Conservation (phyloP, 2,888 invertebrate genomes). For the Fissipunctia ypsillon region DNA sequence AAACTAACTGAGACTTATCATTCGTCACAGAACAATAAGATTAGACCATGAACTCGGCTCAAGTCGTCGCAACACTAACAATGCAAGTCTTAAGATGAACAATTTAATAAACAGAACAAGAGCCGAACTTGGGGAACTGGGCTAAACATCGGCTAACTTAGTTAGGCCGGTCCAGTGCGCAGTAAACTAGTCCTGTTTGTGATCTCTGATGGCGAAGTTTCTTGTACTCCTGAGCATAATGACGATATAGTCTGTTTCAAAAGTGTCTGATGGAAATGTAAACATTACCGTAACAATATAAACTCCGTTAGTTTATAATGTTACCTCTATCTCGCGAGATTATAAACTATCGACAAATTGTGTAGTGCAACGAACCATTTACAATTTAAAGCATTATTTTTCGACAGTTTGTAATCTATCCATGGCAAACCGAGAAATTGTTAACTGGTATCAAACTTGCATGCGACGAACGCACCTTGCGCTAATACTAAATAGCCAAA, state of each 20-base stretch:
- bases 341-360: too few relatives aligned
- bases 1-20: slow-evolving; percentile 31
- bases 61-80: slow-evolving; percentile 38
- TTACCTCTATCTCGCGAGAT: too few relatives aligned
- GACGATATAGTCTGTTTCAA: neutral
- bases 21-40: slow-evolving; percentile 29
- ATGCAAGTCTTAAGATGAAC: slow-evolving; percentile 57
- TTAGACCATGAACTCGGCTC: slow-evolving; percentile 32
- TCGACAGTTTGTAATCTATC: too few relatives aligned
- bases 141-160: slow-evolving; percentile 59
- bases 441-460: too few relatives aligned
- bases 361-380: too few relatives aligned
- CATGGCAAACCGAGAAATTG: too few relatives aligned
- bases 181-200: slow-evolving; percentile 37
- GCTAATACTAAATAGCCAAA: too few relatives aligned
- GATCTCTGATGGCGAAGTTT: slow-evolving; percentile 38
- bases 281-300: too few relatives aligned
- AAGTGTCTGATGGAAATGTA: neutral
- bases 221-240: slow-evolving; percentile 14
- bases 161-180: slow-evolving; percentile 45
- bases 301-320: too few relatives aligned
- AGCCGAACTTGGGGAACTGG: slow-evolving; percentile 55
- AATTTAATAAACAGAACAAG: slow-evolving; percentile 58
- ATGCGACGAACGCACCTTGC: too few relatives aligned
- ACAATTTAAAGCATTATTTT: too few relatives aligned